Percentiles rank a stretch among this genome's conserved stretches.
phyloP scores from a whole-genome alignment of 2,797 vertebrate species.

The Sorex maritimensis region DNA sequence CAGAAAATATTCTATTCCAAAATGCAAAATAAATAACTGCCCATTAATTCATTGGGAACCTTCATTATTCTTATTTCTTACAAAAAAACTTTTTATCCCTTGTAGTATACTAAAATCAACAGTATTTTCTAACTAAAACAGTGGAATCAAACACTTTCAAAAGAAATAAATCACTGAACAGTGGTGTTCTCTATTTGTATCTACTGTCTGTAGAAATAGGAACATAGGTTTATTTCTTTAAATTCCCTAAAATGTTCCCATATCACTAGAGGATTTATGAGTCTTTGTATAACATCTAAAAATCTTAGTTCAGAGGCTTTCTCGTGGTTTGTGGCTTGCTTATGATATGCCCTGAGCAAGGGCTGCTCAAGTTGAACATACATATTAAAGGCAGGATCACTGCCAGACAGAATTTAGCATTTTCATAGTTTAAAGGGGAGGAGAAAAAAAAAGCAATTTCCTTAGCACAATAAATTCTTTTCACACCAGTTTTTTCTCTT shows the following conservation, averaged over 20 bases:
- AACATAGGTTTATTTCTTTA: neutral
- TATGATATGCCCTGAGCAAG: neutral
- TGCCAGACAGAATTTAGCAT: constrained; percentile 75
- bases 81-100: constrained; percentile 23
- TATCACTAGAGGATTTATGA: constrained; percentile 37
- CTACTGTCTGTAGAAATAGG: neutral
- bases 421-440: constrained; percentile 62
- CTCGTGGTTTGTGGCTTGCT: constrained; percentile 38
- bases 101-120: neutral
- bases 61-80: neutral
- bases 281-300: constrained; percentile 45
- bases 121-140: constrained; percentile 49
- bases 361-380: constrained; percentile 61
- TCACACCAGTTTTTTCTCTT: constrained; percentile 78
- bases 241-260: constrained; percentile 27
- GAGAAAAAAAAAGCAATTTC: constrained; percentile 64
- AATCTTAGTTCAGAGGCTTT: constrained; percentile 24
- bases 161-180: neutral
- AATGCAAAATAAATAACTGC: constrained; percentile 61
- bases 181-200: constrained; percentile 4
- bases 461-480: constrained; percentile 79
- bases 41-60: neutral
- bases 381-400: constrained; percentile 70
- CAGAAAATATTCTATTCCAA: neutral
- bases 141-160: neutral